phyloP scores from a whole-genome alignment of 2,113 vertebrate species.

The Mormoops blainvillei region DNA sequence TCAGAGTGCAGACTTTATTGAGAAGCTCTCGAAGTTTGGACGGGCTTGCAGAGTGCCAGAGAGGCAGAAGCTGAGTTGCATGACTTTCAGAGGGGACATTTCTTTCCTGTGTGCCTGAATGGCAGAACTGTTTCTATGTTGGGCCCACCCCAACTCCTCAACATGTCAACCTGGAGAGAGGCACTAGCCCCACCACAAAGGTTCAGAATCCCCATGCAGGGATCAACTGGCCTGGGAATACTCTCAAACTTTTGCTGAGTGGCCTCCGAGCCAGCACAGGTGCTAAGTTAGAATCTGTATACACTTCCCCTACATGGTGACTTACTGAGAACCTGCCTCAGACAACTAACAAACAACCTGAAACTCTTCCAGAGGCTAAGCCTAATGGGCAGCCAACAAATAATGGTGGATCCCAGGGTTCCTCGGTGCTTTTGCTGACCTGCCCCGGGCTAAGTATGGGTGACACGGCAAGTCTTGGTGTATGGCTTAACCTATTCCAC shows the following conservation, averaged over 20 bases:
- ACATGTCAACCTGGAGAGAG: not conserved
- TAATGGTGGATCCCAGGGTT: not conserved
- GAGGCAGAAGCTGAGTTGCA: not conserved
- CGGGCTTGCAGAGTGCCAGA: not conserved
- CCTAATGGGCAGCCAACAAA: not conserved
- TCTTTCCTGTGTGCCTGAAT: not conserved
- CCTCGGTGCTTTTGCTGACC: not conserved
- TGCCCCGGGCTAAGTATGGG: not conserved
- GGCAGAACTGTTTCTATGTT: not conserved
- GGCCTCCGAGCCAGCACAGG: not conserved
- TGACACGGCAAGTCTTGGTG: not conserved
- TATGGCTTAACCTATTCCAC: not conserved
- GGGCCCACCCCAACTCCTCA: not conserved
- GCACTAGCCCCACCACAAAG: not conserved
- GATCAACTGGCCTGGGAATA: not conserved
- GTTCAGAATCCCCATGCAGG: not conserved
- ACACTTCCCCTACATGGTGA: not conserved
- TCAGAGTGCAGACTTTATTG: not conserved
- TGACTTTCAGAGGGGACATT: not conserved
- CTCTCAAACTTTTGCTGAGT: not conserved
- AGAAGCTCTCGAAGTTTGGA: not conserved
- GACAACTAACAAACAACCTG: not conserved
- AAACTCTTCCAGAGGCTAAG: not conserved
- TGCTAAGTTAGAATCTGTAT: not conserved
- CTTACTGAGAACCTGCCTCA: not conserved